These are phyloP conservation scores for Coregonus suidteri DNA, from an alignment of 2,797 vertebrate species.

Conservation along the genomic window DNA sequence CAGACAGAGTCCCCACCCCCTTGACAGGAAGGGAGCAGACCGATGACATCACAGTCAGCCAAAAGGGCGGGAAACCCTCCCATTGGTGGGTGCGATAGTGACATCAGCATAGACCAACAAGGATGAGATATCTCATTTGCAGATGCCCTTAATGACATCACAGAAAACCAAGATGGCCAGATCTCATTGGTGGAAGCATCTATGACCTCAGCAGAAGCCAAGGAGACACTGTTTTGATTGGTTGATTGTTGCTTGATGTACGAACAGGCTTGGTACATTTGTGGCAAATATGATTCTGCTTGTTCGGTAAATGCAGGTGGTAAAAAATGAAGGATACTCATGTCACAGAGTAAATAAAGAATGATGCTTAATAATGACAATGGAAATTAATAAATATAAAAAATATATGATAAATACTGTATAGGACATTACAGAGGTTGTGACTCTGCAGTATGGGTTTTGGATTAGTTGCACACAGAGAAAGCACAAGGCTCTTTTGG, in stretches of 20 bases:
- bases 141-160: constrained; percentile 6
- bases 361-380: constrained; percentile 29
- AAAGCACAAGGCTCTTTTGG: constrained; percentile 89
- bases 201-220: constrained; percentile 23
- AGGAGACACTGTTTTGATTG: constrained; percentile 10
- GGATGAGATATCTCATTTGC: constrained; percentile 37
- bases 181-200: constrained; percentile 36
- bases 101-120: constrained; percentile 20
- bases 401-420: constrained; percentile 51
- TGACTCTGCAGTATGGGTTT: constrained; percentile 56
- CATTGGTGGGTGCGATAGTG: constrained; percentile 34
- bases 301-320: constrained; percentile 18
- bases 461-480: constrained; percentile 70
- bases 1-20: constrained; percentile 14
- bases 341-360: constrained; percentile 13
- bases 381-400: constrained; percentile 34
- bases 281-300: constrained; percentile 38
- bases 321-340: constrained; percentile 5
- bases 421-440: constrained; percentile 30
- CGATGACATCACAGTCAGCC: constrained; percentile 18
- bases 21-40: neutral
- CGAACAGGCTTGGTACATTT: constrained; percentile 52
- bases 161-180: neutral
- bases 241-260: constrained; percentile 49
- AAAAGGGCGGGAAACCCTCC: constrained; percentile 40